Evolutionary conservation across 2,113 vertebrate species (phyloP).

Genomic region (Labeo rohita): DNA sequence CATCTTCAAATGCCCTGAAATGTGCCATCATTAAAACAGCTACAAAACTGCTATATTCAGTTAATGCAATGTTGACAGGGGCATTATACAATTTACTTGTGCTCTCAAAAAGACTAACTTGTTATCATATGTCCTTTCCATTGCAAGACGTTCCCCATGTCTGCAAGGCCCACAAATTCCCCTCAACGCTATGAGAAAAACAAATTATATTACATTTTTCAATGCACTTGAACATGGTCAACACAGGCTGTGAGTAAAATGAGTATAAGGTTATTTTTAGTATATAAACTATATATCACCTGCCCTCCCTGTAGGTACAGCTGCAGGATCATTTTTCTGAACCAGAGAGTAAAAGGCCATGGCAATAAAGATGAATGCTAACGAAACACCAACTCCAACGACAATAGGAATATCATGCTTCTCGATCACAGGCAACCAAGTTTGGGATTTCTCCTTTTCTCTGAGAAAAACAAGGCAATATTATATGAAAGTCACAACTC

Average conservation of each 20-base stretch:
- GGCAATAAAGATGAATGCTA: constrained; percentile 80
- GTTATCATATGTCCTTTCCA: constrained; percentile 78
- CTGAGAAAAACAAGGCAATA: constrained; percentile 47
- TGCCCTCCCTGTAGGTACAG: constrained; percentile 64
- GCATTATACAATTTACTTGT: background rate
- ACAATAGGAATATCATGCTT: constrained; percentile 83
- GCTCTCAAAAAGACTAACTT: constrained; percentile 62
- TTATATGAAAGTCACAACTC: background rate
- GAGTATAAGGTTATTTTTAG: background rate
- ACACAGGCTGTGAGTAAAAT: background rate
- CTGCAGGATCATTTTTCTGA: constrained; percentile 73
- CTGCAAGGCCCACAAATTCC: constrained; percentile 66
- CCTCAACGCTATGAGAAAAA: constrained; percentile 68
- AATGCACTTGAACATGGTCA: background rate
- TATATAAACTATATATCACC: constrained; percentile 59
- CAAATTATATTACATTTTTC: background rate
- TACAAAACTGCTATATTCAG: background rate
- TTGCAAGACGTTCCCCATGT: constrained; percentile 62
- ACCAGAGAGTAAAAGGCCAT: constrained; percentile 81
- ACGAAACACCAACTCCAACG: constrained; percentile 78
- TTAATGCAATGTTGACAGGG: background rate
- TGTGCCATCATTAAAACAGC: constrained; percentile 3
- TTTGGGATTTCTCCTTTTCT: constrained; percentile 65
- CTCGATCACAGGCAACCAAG: constrained; percentile 76
- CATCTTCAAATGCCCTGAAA: constrained; percentile 78